Evolutionary conservation across 2,888 invertebrate species (phyloP).

Genomic region (Oxycera nigricornis): DNA sequence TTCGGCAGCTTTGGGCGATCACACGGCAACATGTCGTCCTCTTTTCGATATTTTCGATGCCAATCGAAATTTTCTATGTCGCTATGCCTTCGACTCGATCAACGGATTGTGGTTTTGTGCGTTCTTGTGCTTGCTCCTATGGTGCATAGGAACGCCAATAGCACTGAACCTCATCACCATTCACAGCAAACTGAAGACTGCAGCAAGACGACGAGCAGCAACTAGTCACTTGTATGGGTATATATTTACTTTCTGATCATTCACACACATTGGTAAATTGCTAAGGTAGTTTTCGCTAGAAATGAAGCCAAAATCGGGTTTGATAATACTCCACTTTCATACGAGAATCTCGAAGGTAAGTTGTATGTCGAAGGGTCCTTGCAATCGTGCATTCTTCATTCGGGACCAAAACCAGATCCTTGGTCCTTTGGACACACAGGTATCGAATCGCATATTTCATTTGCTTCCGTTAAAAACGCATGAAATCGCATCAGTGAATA

Average conservation of each 20-base stretch:
- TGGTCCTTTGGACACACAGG: not conserved
- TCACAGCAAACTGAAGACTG: conserved; percentile 54
- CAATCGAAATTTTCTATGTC: conserved; percentile 64
- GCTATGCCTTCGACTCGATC: conserved; percentile 59
- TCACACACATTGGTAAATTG: conserved; percentile 9
- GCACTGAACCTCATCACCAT: conserved; percentile 66
- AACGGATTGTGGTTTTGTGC: conserved; percentile 77
- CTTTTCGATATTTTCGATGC: conserved; percentile 75
- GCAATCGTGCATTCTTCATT: too few species aligned
- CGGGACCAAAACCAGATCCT: not conserved
- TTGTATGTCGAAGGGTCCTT: too few species aligned
- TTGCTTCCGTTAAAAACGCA: not conserved
- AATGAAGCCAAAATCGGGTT: not conserved
- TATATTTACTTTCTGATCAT: conserved; percentile 42
- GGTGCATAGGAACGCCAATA: conserved; percentile 70
- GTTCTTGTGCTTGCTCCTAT: conserved; percentile 65
- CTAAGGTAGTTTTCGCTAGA: conserved; percentile 17
- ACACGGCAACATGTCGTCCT: conserved; percentile 75
- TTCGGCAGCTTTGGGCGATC: conserved; percentile 67
- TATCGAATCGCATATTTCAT: conserved; percentile 14
- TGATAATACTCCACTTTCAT: too few species aligned
- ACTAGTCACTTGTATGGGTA: conserved; percentile 51
- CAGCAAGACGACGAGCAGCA: conserved; percentile 42
- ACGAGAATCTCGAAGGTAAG: not conserved
- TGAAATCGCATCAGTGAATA: not conserved